These are phyloP conservation scores for Campoplex nolae DNA, from an alignment of 2,888 invertebrate genomes.

Conservation along the genomic window DNA sequence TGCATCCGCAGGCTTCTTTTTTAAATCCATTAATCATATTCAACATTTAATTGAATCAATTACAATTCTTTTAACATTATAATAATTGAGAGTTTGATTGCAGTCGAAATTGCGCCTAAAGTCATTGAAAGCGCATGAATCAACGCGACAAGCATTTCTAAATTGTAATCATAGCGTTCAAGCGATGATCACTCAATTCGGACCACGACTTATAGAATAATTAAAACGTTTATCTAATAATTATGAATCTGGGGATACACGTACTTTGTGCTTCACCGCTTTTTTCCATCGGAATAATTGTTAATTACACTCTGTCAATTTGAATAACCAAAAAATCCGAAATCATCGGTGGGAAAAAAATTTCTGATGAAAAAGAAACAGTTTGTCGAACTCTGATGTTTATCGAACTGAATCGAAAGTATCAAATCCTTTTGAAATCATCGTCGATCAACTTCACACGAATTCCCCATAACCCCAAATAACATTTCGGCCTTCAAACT, in stretches of 20 bases:
- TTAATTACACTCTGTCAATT: slow-evolving; percentile 43
- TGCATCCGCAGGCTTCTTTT: slow-evolving; percentile 65
- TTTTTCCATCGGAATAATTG: slow-evolving; percentile 43
- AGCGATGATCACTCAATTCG: neutral
- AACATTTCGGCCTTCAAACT: slow-evolving; percentile 57
- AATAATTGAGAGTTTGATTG: neutral
- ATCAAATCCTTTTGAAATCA: neutral
- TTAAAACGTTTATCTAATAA: neutral
- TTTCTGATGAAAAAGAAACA: neutral
- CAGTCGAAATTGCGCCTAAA: neutral
- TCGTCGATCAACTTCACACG: slow-evolving; percentile 34
- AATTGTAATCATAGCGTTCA: neutral
- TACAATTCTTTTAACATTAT: neutral
- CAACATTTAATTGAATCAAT: neutral
- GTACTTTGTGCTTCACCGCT: slow-evolving; percentile 34
- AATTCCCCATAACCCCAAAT: slow-evolving; percentile 27
- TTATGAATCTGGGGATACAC: slow-evolving; percentile 1
- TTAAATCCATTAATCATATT: neutral
- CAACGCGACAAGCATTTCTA: neutral
- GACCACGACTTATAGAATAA: neutral
- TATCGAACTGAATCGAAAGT: slow-evolving; percentile 25
- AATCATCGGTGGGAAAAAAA: slow-evolving; percentile 20
- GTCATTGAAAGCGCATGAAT: neutral
- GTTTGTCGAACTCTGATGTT: neutral
- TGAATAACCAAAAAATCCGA: slow-evolving; percentile 26